Percentiles rank a stretch among this genome's conserved stretches.
Evolutionary conservation across 2,888 invertebrate genomes (phyloP).

Genomic region (Pemphredon lugubris): DNA sequence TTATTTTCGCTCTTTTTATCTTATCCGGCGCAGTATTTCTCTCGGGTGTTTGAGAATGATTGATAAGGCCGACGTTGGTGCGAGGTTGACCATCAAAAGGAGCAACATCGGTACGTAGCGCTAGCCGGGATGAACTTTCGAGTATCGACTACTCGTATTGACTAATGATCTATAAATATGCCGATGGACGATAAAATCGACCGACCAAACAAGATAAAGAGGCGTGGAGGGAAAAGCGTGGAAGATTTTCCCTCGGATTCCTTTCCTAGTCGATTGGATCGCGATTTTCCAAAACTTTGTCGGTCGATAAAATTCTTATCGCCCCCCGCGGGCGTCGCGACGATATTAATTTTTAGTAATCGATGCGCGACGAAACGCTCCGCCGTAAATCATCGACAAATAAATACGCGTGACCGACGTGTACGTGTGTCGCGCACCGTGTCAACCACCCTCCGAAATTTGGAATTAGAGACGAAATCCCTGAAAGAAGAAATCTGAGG

Average conservation of each 20-base stretch:
- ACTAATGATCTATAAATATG: constrained; percentile 36
- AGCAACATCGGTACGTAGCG: not conserved
- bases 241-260: constrained; percentile 26
- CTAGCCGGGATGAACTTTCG: constrained; percentile 9
- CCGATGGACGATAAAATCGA: constrained; percentile 26
- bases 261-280: not conserved
- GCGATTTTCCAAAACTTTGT: constrained; percentile 6
- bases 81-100: constrained; percentile 7
- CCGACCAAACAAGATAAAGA: constrained; percentile 36
- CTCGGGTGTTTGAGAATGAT: constrained; percentile 48
- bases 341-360: too few relatives aligned
- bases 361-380: too few relatives aligned
- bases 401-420: not conserved
- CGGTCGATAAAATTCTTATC: too few relatives aligned
- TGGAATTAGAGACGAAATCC: constrained; percentile 6
- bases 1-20: constrained; percentile 57
- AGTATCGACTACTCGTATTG: not conserved
- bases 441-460: constrained; percentile 17
- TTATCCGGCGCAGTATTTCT: constrained; percentile 52
- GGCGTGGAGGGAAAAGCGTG: constrained; percentile 5
- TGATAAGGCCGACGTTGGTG: constrained; percentile 38
- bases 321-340: too few relatives aligned
- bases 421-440: not conserved
- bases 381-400: too few relatives aligned
- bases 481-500: constrained; percentile 29